A percentile compares a stretch with the other conserved stretches of the same genome.
phyloP scores from a whole-genome alignment of 2,888 invertebrate genomes.

The Microplitis deprimator region DNA sequence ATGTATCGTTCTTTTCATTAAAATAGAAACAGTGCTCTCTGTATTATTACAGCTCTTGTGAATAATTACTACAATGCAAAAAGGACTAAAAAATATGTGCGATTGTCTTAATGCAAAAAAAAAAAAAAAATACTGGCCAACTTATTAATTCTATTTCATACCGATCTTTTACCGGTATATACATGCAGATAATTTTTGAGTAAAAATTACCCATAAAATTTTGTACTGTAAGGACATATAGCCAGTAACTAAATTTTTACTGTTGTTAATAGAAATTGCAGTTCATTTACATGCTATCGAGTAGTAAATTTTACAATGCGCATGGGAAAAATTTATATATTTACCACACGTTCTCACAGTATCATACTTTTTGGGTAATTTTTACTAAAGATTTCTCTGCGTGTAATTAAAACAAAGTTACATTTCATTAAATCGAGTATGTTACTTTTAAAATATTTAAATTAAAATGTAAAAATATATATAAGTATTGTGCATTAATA shows the following conservation, averaged over 20 bases:
- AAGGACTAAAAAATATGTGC: conserved; percentile 38
- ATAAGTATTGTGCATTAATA: conserved; percentile 3
- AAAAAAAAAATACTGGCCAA: neutral
- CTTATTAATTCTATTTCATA: conserved; percentile 3
- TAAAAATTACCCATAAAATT: too few species aligned
- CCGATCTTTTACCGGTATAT: neutral
- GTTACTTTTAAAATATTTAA: neutral
- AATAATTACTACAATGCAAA: neutral
- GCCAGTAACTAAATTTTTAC: too few species aligned
- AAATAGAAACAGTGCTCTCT: conserved; percentile 1
- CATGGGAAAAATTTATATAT: too few species aligned
- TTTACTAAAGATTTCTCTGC: too few species aligned
- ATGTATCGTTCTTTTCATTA: neutral
- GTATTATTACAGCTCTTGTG: neutral
- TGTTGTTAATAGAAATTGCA: too few species aligned
- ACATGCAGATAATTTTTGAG: neutral
- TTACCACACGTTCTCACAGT: too few species aligned
- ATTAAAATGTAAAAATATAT: neutral
- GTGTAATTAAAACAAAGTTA: too few species aligned
- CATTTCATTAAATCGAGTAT: too few species aligned
- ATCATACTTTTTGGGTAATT: too few species aligned
- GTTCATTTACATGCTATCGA: too few species aligned
- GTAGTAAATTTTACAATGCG: too few species aligned
- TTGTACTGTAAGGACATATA: too few species aligned
- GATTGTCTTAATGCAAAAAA: conserved; percentile 52